Percentiles rank a stretch among this genome's conserved stretches.
Evolutionary conservation across 2,797 vertebrate species (phyloP).

Genomic region (Coracias cyanogaster): DNA sequence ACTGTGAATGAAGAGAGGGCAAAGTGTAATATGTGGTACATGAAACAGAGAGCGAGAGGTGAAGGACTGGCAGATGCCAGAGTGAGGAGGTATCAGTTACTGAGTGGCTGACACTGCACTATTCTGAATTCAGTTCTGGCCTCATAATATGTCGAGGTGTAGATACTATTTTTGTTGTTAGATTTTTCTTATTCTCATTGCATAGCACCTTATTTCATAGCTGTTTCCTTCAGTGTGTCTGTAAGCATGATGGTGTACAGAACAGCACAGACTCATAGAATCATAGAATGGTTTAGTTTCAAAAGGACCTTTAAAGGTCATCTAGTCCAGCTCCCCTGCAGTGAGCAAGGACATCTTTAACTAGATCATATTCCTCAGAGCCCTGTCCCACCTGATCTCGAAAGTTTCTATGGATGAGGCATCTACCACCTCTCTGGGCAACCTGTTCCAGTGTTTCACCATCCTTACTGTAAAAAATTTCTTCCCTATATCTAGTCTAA

Average conservation of each 20-base stretch:
- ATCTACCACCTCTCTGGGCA: neutral
- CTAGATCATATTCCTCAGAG: neutral
- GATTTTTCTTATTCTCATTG: neutral
- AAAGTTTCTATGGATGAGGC: neutral
- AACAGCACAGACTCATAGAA: neutral
- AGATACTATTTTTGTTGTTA: neutral
- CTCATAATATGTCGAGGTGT: neutral
- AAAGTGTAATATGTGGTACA: rapidly evolving
- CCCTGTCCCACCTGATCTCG: neutral
- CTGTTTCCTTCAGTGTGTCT: neutral
- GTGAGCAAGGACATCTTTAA: too few species aligned
- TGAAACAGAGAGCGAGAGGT: neutral
- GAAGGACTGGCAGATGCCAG: neutral
- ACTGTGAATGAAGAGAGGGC: neutral
- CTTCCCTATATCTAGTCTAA: neutral
- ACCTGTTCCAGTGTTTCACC: neutral
- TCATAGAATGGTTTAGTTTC: neutral
- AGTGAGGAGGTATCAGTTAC: neutral
- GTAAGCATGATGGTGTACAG: neutral
- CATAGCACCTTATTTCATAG: neutral
- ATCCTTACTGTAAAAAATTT: neutral
- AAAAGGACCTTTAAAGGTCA: neutral
- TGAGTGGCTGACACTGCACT: neutral
- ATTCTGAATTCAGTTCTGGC: neutral
- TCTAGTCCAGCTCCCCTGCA: neutral